Conservation (phyloP, 2,113 vertebrate species). For the Ursus arctos region DNA sequence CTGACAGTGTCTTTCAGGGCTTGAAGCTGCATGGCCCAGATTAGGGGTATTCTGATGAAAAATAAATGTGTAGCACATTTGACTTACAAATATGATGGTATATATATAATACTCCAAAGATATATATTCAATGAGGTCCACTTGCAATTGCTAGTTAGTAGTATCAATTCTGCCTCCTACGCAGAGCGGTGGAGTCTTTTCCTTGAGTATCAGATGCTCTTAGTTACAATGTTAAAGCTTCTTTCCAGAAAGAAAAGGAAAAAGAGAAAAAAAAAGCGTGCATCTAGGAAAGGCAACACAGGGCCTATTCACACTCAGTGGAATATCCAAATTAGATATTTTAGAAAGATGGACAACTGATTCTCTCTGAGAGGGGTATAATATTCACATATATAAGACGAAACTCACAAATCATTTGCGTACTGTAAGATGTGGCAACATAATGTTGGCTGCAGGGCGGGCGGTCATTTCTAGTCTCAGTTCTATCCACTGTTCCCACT, state of each 20-base stretch:
- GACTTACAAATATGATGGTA: background rate
- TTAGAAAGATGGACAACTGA: background rate
- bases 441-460: background rate
- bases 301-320: background rate
- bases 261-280: background rate
- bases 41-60: conserved; percentile 64
- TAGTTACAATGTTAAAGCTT: background rate
- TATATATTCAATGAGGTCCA: background rate
- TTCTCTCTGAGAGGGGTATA: background rate
- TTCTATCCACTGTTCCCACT: background rate
- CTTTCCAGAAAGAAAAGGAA: background rate
- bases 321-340: background rate
- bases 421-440: background rate
- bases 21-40: conserved; percentile 46
- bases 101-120: background rate
- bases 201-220: background rate
- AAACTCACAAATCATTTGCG: background rate
- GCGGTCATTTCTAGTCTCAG: background rate
- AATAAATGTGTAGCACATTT: background rate
- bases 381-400: background rate
- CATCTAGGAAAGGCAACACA: background rate
- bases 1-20: conserved; percentile 69
- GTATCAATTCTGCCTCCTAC: conserved; percentile 29
- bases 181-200: background rate
- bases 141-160: background rate